Percentiles rank a stretch among this genome's conserved stretches.
Conservation (phyloP, 2,113 vertebrate species). For the Lampris incognitus region DNA sequence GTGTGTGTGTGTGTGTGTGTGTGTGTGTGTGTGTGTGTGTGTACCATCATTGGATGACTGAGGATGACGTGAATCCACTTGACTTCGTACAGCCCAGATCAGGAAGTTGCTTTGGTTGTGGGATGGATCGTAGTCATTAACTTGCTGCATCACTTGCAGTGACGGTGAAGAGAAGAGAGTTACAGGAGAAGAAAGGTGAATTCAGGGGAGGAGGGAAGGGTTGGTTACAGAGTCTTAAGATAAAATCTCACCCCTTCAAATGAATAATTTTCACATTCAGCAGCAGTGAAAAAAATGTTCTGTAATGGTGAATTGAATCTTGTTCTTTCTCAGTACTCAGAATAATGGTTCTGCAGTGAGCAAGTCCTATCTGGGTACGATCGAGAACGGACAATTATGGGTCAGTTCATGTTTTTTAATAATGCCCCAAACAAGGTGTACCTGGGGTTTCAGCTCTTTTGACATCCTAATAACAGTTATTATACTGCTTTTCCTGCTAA, state of each 20-base stretch:
- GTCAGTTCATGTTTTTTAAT: conserved; percentile 63
- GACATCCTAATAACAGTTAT: conserved; percentile 37
- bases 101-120: no score
- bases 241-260: conserved; percentile 15
- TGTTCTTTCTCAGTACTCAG: conserved; percentile 15
- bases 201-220: no score
- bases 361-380: conserved; percentile 40
- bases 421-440: conserved; percentile 49
- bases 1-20: no score
- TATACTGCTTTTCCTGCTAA: background rate
- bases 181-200: background rate
- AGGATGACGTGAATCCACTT: background rate
- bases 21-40: background rate
- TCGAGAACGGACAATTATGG: conserved; percentile 54
- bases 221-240: background rate
- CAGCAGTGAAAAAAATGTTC: conserved; percentile 13
- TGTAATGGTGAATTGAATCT: conserved; percentile 47
- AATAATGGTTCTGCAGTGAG: conserved; percentile 44
- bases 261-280: conserved; percentile 16
- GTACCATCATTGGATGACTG: background rate
- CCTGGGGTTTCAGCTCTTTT: conserved; percentile 36
- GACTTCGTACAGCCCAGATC: no score
- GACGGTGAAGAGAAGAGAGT: no score
- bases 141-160: no score
- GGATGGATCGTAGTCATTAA: no score